A percentile compares a stretch with the other conserved stretches of the same genome.
phyloP scores from a whole-genome alignment of 1,140 invertebrate species.

The Orchesella cincta region DNA sequence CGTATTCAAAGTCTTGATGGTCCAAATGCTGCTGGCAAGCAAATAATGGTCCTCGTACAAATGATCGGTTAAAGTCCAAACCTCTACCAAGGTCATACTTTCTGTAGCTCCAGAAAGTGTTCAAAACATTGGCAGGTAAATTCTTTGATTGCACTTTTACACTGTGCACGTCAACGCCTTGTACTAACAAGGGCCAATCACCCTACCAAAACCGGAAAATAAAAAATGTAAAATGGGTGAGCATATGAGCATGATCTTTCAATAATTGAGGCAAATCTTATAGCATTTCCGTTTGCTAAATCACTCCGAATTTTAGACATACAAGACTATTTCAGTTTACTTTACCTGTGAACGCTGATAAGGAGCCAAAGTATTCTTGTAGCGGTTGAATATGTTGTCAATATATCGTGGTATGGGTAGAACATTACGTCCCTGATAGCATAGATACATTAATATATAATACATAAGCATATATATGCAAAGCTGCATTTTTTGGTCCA shows the following conservation, averaged over 20 bases:
- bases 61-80: constrained; percentile 16
- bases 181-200: constrained; percentile 16
- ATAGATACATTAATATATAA: no score
- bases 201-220: constrained; percentile 23
- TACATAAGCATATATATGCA: no score
- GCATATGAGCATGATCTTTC: neutral
- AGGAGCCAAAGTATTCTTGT: neutral
- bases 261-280: neutral
- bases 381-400: constrained; percentile 17
- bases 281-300: neutral
- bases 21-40: constrained; percentile 17
- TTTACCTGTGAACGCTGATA: constrained; percentile 10
- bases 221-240: neutral
- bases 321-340: neutral
- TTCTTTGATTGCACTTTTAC: neutral
- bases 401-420: constrained; percentile 28
- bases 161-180: neutral
- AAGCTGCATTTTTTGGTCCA: no score
- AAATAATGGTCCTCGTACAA: constrained; percentile 1
- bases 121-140: constrained; percentile 1
- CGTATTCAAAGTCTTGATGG: constrained; percentile 23
- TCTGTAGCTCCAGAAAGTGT: constrained; percentile 8
- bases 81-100: constrained; percentile 4
- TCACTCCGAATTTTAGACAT: no score
- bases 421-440: constrained; percentile 16